Conservation (phyloP, 2,113 vertebrate genomes). For the Litocranius walleri region DNA sequence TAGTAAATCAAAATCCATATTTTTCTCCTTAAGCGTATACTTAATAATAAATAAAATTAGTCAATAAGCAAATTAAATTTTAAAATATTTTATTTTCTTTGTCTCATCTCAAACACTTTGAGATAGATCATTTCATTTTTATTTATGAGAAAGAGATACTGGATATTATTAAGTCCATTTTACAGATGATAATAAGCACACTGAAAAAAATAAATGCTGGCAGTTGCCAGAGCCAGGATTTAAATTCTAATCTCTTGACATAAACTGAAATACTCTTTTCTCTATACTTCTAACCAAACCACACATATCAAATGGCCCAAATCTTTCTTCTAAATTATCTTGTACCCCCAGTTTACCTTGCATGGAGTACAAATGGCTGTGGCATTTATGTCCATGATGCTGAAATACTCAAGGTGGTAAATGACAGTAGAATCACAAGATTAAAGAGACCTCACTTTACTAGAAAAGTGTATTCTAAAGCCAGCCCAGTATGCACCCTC, state of each 20-base stretch:
- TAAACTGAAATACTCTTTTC: neutral
- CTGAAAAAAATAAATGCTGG: neutral
- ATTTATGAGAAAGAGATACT: neutral
- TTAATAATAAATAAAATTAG: neutral
- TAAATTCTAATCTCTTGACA: neutral
- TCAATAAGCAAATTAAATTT: neutral
- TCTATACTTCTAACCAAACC: neutral
- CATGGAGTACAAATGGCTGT: neutral
- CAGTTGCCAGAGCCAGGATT: neutral
- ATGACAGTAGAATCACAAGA: neutral
- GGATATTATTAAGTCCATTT: neutral
- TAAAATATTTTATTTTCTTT: neutral
- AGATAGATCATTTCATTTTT: neutral
- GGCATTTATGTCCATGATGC: neutral
- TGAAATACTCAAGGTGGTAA: neutral
- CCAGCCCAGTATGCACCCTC: accelerated
- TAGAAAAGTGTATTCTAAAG: neutral
- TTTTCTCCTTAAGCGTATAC: neutral
- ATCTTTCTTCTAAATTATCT: neutral
- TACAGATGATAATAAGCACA: neutral
- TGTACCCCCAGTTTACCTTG: neutral
- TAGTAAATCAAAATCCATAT: neutral
- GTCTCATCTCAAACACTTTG: neutral
- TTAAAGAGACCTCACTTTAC: neutral
- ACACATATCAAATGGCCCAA: neutral